Evolutionary conservation across 2,888 invertebrate genomes (phyloP).

Genomic region (Mimas tiliae): DNA sequence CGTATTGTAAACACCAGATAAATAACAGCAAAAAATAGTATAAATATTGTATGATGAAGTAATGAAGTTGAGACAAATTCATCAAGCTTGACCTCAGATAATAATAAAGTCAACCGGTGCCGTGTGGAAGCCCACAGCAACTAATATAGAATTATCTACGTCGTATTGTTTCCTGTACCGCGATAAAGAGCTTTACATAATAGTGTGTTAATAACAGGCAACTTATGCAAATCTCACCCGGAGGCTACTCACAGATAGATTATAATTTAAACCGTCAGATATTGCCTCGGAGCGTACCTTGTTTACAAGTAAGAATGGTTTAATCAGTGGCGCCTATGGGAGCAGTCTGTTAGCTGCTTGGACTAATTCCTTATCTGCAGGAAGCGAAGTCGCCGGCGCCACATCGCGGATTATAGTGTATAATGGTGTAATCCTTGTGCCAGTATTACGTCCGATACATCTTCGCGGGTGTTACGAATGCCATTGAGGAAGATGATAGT

Average conservation of each 20-base stretch:
- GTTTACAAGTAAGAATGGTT: conserved; percentile 10
- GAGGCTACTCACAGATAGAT: conserved; percentile 15
- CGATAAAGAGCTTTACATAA: conserved; percentile 22
- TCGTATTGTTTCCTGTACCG: conserved; percentile 2
- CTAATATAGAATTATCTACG: conserved; percentile 13
- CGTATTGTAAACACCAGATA: conserved; percentile 7
- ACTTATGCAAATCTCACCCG: conserved; percentile 14
- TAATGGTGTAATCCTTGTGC: conserved; percentile 62
- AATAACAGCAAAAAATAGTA: conserved; percentile 6
- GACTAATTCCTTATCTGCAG: conserved; percentile 69
- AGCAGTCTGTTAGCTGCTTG: conserved; percentile 40
- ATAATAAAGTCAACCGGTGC: conserved; percentile 27
- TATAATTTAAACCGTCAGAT: conserved; percentile 16
- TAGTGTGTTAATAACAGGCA: conserved; percentile 14
- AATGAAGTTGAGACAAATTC: conserved; percentile 23
- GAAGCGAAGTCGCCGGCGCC: conserved; percentile 71
- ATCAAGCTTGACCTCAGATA: conserved; percentile 37
- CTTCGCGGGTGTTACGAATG: conserved; percentile 10
- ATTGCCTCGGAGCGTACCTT: conserved; percentile 8
- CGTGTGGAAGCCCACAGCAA: conserved; percentile 27
- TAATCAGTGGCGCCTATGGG: conserved; percentile 44
- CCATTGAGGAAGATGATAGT: conserved; percentile 18
- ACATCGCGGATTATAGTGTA: conserved; percentile 63
- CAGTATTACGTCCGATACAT: conserved; percentile 38
- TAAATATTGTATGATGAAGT: conserved; percentile 8